A percentile compares a stretch with the other conserved stretches of the same genome.
phyloP scores from a whole-genome alignment of 2,888 invertebrate genomes.

The Graphium colonna region DNA sequence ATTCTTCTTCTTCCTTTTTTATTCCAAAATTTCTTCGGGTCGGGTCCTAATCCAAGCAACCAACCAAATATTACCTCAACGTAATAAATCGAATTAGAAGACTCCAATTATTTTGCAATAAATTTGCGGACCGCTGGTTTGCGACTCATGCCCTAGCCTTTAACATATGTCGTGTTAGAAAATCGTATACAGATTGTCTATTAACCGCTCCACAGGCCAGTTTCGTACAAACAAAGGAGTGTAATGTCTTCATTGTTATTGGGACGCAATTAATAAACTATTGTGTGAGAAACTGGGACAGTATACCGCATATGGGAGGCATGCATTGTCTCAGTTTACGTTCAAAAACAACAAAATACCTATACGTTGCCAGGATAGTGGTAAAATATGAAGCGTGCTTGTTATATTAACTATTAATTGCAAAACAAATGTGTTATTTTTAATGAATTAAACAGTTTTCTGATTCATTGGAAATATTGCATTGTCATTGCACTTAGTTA shows the following conservation, averaged over 20 bases:
- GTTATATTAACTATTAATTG: neutral
- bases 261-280: conserved; percentile 17
- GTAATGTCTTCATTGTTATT: conserved; percentile 12
- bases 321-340: neutral
- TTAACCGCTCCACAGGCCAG: conserved; percentile 1
- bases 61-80: too few relatives aligned
- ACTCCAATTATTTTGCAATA: too few relatives aligned
- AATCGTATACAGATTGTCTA: conserved; percentile 2
- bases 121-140: neutral
- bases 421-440: too few relatives aligned
- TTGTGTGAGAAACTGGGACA: conserved; percentile 10
- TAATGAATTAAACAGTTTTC: too few relatives aligned
- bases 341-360: neutral
- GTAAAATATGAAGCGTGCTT: too few relatives aligned
- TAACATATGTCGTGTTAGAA: conserved; percentile 9
- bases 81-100: too few relatives aligned
- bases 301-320: conserved; percentile 1
- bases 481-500: too few relatives aligned
- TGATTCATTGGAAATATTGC: too few relatives aligned
- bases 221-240: conserved; percentile 14
- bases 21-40: too few relatives aligned
- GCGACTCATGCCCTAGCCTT: neutral
- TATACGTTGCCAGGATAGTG: neutral
- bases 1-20: too few relatives aligned
- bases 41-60: too few relatives aligned